Evolutionary conservation across 2,113 vertebrate species (phyloP).

Genomic region (Parotia lawesii): DNA sequence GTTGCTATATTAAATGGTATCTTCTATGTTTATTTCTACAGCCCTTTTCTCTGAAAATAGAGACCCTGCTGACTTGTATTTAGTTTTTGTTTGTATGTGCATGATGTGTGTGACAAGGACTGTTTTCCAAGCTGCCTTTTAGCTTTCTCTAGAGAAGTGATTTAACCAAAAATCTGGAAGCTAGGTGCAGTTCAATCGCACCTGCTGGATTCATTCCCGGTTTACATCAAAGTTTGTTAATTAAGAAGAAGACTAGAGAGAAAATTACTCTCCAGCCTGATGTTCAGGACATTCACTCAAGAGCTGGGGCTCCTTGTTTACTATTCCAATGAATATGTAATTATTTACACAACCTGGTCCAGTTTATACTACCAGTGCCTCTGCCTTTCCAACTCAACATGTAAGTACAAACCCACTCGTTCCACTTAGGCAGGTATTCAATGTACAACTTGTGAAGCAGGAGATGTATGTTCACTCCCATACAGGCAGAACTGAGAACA

Average conservation of each 20-base stretch:
- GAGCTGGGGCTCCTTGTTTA: neutral
- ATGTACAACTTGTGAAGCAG: neutral
- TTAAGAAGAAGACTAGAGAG: neutral
- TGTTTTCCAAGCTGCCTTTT: neutral
- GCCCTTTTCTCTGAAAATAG: neutral
- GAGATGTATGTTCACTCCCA: neutral
- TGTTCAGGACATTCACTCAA: neutral
- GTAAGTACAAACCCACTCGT: neutral
- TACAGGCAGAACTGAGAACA: neutral
- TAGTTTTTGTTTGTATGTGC: neutral
- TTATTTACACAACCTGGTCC: neutral
- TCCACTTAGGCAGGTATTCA: neutral
- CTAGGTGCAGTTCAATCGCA: neutral
- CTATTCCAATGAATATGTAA: neutral
- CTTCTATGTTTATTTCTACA: neutral
- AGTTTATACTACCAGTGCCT: neutral
- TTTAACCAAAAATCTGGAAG: neutral
- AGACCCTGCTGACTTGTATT: neutral
- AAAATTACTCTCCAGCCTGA: constrained; percentile 6
- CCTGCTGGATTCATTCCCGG: neutral
- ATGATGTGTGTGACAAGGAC: neutral
- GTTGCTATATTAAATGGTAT: neutral
- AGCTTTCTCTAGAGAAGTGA: neutral
- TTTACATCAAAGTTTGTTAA: neutral
- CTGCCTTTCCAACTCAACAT: neutral